These are phyloP conservation scores for Tachysurus fulvidraco DNA, from an alignment of 2,113 vertebrate genomes.

Conservation along the genomic window DNA sequence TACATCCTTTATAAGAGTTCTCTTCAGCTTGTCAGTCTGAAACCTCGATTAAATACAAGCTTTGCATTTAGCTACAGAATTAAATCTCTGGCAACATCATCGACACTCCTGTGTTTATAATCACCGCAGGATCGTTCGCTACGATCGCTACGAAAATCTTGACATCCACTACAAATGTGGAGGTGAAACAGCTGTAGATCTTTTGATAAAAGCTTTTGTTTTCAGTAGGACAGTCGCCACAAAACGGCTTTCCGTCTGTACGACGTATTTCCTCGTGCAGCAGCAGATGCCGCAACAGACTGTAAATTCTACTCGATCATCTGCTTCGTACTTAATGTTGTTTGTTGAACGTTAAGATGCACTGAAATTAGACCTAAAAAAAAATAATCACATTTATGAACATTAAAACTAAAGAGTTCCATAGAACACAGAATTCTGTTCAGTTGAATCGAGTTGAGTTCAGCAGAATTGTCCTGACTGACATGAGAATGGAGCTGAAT, in stretches of 20 bases:
- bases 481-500: background rate
- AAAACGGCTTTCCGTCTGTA: background rate
- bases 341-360: background rate
- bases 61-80: background rate
- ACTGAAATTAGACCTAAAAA: background rate
- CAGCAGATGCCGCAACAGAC: background rate
- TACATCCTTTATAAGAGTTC: background rate
- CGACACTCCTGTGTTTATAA: too few species aligned
- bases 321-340: background rate
- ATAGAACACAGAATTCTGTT: background rate
- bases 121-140: too few species aligned
- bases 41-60: background rate
- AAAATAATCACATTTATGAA: background rate
- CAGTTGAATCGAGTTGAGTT: background rate
- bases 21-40: background rate
- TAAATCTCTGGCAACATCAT: too few species aligned
- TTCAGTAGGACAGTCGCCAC: background rate
- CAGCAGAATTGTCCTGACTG: background rate
- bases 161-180: background rate
- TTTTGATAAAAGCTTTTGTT: constrained; percentile 7
- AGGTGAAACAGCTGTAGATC: background rate
- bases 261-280: background rate
- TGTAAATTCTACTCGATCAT: background rate
- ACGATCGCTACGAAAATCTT: background rate
- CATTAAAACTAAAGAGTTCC: background rate